Percentiles rank a stretch among this genome's conserved stretches.
Evolutionary conservation across 92 coral and sea anemone species (phyloP).

Genomic region (Epizoanthus illoricatus): DNA sequence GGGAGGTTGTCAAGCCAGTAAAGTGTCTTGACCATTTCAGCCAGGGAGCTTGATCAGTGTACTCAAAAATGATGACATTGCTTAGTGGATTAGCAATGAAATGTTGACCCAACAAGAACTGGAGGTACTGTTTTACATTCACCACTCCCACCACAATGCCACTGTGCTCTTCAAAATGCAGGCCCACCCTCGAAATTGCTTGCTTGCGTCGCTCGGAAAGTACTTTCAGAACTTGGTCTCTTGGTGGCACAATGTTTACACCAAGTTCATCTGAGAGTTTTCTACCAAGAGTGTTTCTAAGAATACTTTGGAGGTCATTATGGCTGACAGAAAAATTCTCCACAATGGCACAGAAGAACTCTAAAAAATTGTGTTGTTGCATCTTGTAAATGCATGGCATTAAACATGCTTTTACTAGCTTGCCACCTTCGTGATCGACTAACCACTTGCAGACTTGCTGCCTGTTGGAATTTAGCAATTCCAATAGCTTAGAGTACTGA

Average conservation of each 20-base stretch:
- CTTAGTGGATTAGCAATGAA: neutral
- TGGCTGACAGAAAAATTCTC: neutral
- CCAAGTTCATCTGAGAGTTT: constrained; percentile 2
- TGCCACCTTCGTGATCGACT: constrained; percentile 21
- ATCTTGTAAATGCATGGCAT: too few species aligned
- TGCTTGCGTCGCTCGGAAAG: constrained; percentile 8
- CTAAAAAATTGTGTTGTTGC: neutral
- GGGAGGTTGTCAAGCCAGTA: constrained; percentile 34
- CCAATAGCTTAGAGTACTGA: neutral
- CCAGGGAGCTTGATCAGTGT: constrained; percentile 48
- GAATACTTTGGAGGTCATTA: neutral
- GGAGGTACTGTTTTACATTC: constrained; percentile 4
- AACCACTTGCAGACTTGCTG: constrained; percentile 17
- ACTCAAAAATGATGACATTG: neutral
- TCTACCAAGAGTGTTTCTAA: constrained; percentile 14
- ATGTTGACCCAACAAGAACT: neutral
- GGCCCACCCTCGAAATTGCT: constrained; percentile 7
- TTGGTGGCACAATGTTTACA: constrained; percentile 36
- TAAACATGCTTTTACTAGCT: neutral
- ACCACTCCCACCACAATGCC: constrained; percentile 30
- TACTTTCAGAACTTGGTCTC: constrained; percentile 1
- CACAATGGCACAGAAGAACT: neutral
- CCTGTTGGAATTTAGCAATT: neutral
- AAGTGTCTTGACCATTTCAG: constrained; percentile 43
- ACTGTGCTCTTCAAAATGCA: constrained; percentile 8